Evolutionary conservation across 2,888 invertebrate genomes (phyloP).

Genomic region (Epistrophella euchroma): DNA sequence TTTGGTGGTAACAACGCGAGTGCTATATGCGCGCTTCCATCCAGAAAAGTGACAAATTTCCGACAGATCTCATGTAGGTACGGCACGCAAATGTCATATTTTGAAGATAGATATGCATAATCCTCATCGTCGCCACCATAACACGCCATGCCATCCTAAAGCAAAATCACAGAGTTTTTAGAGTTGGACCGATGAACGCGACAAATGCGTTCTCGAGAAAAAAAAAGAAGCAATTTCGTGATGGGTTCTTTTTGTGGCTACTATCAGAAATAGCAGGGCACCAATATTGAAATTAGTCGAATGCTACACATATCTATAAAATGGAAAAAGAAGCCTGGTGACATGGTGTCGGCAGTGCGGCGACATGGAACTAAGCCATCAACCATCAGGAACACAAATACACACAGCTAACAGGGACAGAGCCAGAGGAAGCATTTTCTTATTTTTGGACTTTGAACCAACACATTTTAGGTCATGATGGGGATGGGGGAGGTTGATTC

Average conservation of each 20-base stretch:
- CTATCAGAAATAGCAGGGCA: constrained; percentile 62
- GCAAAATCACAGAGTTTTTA: constrained; percentile 35
- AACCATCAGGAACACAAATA: constrained; percentile 40
- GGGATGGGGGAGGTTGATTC: constrained; percentile 19
- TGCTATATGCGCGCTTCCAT: constrained; percentile 57
- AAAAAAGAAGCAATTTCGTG: constrained; percentile 45
- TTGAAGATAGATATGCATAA: constrained; percentile 70
- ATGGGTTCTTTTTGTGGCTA: constrained; percentile 47
- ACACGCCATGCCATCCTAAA: constrained; percentile 30
- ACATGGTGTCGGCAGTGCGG: not conserved
- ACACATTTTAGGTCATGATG: constrained; percentile 21
- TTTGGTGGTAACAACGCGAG: not conserved
- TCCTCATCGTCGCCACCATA: constrained; percentile 59
- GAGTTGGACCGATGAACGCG: constrained; percentile 50
- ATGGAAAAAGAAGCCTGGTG: constrained; percentile 29
- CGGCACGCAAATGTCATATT: constrained; percentile 64
- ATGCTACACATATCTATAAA: constrained; percentile 4
- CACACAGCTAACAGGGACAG: not conserved
- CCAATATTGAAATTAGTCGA: constrained; percentile 68
- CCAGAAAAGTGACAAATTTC: constrained; percentile 73
- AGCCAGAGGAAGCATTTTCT: constrained; percentile 66
- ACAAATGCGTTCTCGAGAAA: constrained; percentile 52
- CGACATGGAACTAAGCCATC: constrained; percentile 27
- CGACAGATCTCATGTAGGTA: constrained; percentile 67
- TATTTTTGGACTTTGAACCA: constrained; percentile 70